These are phyloP conservation scores for Odontothrips loti DNA, from an alignment of 2,888 invertebrate genomes.

Conservation along the genomic window DNA sequence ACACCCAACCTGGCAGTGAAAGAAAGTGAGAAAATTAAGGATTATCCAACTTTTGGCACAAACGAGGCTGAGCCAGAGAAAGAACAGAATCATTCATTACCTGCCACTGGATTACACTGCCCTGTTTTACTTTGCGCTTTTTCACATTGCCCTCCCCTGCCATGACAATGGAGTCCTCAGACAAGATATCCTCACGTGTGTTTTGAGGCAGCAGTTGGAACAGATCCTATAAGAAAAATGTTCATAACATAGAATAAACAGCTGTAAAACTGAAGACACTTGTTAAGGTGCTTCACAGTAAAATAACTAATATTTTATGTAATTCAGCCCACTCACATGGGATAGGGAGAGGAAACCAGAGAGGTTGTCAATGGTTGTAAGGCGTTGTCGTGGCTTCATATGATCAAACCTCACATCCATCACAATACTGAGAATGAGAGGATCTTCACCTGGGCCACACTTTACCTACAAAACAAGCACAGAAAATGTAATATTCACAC, in stretches of 20 bases:
- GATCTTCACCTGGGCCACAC: constrained; percentile 50
- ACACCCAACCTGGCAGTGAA: constrained; percentile 64
- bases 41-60: no score
- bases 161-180: constrained; percentile 50
- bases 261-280: not conserved
- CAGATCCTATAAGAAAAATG: constrained; percentile 49
- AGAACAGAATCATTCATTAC: constrained; percentile 40
- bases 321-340: constrained; percentile 52
- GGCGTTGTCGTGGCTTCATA: constrained; percentile 60
- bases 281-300: no score
- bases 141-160: constrained; percentile 54
- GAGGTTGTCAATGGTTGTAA: constrained; percentile 64
- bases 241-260: constrained; percentile 21
- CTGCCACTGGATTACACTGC: constrained; percentile 52
- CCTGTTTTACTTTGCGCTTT: constrained; percentile 48
- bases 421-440: constrained; percentile 61
- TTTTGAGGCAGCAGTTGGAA: constrained; percentile 51
- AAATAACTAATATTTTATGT: constrained; percentile 23
- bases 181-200: constrained; percentile 47
- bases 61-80: constrained; percentile 16
- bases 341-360: constrained; percentile 66
- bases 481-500: not conserved
- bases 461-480: constrained; percentile 43
- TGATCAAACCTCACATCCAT: constrained; percentile 62
- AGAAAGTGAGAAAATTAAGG: not conserved